Percentiles rank a stretch among this genome's conserved stretches.
Conservation (phyloP, 2,797 vertebrate genomes). For the Sylvilagus floridanus region DNA sequence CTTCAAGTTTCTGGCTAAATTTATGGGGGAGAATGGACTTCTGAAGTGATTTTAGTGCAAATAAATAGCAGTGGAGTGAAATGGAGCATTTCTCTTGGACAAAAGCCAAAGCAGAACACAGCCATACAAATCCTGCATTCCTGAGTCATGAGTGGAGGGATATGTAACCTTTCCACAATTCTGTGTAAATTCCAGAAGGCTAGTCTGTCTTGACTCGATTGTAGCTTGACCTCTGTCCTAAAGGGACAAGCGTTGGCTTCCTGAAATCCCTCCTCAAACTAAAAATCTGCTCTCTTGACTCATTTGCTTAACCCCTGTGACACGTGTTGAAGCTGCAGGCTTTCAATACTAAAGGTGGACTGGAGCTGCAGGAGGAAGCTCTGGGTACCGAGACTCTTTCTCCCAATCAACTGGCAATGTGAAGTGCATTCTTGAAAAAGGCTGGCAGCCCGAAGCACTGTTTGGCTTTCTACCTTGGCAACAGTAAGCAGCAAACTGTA, state of each 20-base stretch:
- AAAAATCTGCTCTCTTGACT: conserved; percentile 63
- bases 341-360: conserved; percentile 17
- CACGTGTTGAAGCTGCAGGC: conserved; percentile 24
- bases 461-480: conserved; percentile 79
- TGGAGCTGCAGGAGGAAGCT: background rate
- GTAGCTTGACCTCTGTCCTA: conserved; percentile 73
- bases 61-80: conserved; percentile 67
- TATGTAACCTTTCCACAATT: conserved; percentile 67
- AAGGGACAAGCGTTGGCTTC: conserved; percentile 73
- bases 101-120: conserved; percentile 52
- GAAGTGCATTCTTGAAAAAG: conserved; percentile 70
- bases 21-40: conserved; percentile 58
- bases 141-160: conserved; percentile 15
- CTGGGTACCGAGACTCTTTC: background rate
- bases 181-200: conserved; percentile 79
- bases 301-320: conserved; percentile 75
- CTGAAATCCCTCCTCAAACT: conserved; percentile 76
- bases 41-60: conserved; percentile 48
- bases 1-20: conserved; percentile 19
- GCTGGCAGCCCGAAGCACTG: conserved; percentile 67
- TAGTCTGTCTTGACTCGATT: conserved; percentile 59
- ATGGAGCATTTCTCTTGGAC: conserved; percentile 61
- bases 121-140: conserved; percentile 17
- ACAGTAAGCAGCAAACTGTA: conserved; percentile 51
- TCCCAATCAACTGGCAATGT: background rate